These are phyloP conservation scores for Hyperoplus immaculatus DNA, from an alignment of 2,797 vertebrate species.

Conservation along the genomic window DNA sequence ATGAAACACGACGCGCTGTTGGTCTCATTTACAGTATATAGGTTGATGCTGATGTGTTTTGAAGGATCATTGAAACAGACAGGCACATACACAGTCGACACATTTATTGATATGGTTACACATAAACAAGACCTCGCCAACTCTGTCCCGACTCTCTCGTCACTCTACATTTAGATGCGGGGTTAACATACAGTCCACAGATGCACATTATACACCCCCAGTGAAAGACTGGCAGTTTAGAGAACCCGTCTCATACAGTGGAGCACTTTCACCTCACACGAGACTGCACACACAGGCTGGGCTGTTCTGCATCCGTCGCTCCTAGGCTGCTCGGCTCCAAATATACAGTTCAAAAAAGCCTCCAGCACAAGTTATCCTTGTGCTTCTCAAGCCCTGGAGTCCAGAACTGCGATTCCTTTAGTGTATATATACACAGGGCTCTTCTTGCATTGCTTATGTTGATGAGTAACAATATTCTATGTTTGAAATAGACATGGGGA, in stretches of 20 bases:
- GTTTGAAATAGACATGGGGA: neutral
- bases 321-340: slow-evolving; percentile 60
- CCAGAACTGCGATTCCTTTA: slow-evolving; percentile 22
- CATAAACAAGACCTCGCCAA: slow-evolving; percentile 36
- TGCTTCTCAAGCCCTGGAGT: slow-evolving; percentile 46
- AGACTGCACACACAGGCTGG: slow-evolving; percentile 64
- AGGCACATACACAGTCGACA: neutral
- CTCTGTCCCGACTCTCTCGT: slow-evolving; percentile 18
- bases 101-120: slow-evolving; percentile 56
- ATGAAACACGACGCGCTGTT: neutral
- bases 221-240: slow-evolving; percentile 50
- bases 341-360: slow-evolving; percentile 68
- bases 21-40: neutral
- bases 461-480: slow-evolving; percentile 64
- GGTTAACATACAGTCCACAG: slow-evolving; percentile 32
- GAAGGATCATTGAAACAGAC: slow-evolving; percentile 4
- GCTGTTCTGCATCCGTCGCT: slow-evolving; percentile 68
- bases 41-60: neutral
- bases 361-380: slow-evolving; percentile 76
- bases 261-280: slow-evolving; percentile 56
- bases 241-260: slow-evolving; percentile 60
- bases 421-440: slow-evolving; percentile 1
- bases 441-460: slow-evolving; percentile 60
- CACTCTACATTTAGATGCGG: slow-evolving; percentile 48
- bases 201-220: slow-evolving; percentile 39